Evolutionary conservation across 2,113 vertebrate species (phyloP).

Genomic region (Psophia crepitans): DNA sequence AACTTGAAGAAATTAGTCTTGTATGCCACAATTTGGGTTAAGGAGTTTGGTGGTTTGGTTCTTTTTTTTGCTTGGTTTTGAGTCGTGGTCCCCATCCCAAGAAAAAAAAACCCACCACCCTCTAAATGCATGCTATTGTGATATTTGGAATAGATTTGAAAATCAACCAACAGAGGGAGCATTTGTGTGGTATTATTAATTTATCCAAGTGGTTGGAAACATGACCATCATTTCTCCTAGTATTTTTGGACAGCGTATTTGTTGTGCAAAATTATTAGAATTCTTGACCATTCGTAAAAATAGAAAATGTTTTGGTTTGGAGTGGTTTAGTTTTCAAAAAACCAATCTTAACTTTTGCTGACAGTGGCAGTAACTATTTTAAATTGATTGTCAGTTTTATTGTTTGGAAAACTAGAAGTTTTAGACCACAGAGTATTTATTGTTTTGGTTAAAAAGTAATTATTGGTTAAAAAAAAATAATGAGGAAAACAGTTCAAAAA

Average conservation of each 20-base stretch:
- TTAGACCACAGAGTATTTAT: not conserved
- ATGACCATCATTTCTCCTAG: not conserved
- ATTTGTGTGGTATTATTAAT: not conserved
- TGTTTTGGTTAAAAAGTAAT: not conserved
- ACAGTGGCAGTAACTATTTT: not conserved
- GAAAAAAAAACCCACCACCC: not conserved
- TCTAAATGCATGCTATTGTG: not conserved
- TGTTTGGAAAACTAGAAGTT: not conserved
- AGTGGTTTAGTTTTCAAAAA: not conserved
- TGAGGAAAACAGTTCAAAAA: not conserved
- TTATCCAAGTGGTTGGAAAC: not conserved
- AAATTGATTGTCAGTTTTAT: not conserved
- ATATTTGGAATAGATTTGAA: not conserved
- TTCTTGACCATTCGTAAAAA: not conserved
- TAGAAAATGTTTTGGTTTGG: not conserved
- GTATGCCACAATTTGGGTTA: not conserved
- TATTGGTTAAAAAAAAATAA: not conserved
- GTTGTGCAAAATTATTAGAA: not conserved
- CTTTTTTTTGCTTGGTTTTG: not conserved
- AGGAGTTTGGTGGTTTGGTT: not conserved
- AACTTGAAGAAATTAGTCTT: not conserved
- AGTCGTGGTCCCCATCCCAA: rapidly evolving
- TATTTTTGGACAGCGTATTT: not conserved
- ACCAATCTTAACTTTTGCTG: not conserved
- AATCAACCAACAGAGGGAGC: constrained; percentile 16